Evolutionary conservation across 2,797 vertebrate genomes (phyloP).

Genomic region (Vultur gryphus): DNA sequence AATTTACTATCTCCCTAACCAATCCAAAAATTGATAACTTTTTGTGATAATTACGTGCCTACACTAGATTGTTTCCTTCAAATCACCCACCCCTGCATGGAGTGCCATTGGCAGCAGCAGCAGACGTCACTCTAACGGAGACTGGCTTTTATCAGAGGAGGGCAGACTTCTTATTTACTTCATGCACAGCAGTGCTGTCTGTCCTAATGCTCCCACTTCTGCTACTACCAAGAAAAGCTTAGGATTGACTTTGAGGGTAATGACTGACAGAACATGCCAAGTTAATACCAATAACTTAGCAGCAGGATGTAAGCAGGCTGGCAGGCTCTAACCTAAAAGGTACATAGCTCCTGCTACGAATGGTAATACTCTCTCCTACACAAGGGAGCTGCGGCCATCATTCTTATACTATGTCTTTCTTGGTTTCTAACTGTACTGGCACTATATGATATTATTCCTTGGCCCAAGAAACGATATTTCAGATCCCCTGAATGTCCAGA

Average conservation of each 20-base stretch:
- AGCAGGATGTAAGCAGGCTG: not conserved
- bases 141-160: not conserved
- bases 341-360: not conserved
- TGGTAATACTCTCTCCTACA: not conserved
- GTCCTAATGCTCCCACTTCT: not conserved
- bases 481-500: not conserved
- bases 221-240: not conserved
- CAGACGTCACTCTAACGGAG: not conserved
- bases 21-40: not conserved
- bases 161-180: not conserved
- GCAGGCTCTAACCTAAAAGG: not conserved
- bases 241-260: not conserved
- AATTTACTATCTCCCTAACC: not conserved
- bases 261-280: not conserved
- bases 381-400: not conserved
- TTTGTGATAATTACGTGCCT: not conserved
- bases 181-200: not conserved
- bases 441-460: not conserved
- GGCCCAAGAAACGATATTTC: not conserved
- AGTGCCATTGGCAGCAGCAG: not conserved
- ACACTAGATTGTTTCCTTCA: not conserved
- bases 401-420: not conserved
- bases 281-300: not conserved
- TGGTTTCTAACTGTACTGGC: not conserved
- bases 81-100: not conserved